Percentiles rank a stretch among this genome's conserved stretches.
phyloP scores from a whole-genome alignment of 2,888 invertebrate species.

The Smittia aterrima region DNA sequence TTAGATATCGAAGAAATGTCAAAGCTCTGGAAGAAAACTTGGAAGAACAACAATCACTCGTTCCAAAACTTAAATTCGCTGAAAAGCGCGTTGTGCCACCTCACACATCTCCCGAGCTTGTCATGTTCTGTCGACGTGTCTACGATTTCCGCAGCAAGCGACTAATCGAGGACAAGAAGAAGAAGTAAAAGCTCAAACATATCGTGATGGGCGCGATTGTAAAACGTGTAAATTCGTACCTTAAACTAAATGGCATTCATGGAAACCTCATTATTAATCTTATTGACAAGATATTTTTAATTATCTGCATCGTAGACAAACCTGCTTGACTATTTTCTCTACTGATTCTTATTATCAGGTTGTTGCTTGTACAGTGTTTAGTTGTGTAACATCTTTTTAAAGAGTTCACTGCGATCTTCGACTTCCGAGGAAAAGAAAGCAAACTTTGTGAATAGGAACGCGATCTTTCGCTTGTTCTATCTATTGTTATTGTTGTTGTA shows the following conservation, averaged over 20 bases:
- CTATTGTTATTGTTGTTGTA: background rate
- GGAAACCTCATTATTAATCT: constrained; percentile 25
- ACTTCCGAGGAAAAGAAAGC: too few species aligned
- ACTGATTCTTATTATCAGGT: constrained; percentile 15
- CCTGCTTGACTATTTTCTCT: background rate
- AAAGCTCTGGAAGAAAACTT: constrained; percentile 76
- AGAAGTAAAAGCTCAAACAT: constrained; percentile 30
- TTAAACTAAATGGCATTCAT: constrained; percentile 36
- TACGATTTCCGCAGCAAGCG: constrained; percentile 90
- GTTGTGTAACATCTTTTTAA: background rate
- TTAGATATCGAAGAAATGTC: constrained; percentile 80
- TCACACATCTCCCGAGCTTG: constrained; percentile 74
- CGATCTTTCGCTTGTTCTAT: background rate
- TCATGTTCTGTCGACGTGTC: constrained; percentile 91
- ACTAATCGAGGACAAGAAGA: constrained; percentile 48
- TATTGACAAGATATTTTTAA: background rate
- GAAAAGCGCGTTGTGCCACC: constrained; percentile 59
- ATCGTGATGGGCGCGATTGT: constrained; percentile 8
- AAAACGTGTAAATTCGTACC: constrained; percentile 34
- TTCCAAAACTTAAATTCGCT: constrained; percentile 60
- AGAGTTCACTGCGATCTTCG: background rate
- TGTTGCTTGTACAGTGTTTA: constrained; percentile 17
- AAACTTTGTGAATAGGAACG: too few species aligned
- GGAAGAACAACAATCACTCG: constrained; percentile 67
- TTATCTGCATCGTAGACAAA: constrained; percentile 11